Evolutionary conservation across 1,140 invertebrate genomes (phyloP).

Genomic region (Pantala flavescens): DNA sequence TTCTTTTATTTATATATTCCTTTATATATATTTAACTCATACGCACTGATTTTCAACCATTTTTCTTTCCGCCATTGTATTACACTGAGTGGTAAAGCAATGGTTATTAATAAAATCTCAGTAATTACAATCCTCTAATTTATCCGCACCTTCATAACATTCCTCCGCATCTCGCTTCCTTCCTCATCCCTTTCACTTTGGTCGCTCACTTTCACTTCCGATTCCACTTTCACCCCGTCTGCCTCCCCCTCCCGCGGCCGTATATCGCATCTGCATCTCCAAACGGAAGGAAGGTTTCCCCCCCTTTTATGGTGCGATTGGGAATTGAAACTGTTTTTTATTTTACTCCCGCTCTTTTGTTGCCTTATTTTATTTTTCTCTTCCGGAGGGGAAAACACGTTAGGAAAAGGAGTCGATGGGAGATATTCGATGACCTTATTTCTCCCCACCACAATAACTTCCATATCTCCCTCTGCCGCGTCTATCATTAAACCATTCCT

Average conservation of each 20-base stretch:
- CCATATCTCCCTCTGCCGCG: neutral
- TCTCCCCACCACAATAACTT: neutral
- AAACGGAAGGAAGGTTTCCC: neutral
- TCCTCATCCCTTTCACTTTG: too few species aligned
- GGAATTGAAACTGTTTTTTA: constrained; percentile 10
- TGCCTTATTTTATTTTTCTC: constrained; percentile 3
- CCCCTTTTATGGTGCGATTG: neutral
- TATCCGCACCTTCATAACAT: too few species aligned
- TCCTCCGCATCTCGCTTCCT: too few species aligned
- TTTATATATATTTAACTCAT: too few species aligned
- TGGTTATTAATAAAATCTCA: too few species aligned
- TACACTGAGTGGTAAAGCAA: too few species aligned
- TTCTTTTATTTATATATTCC: too few species aligned
- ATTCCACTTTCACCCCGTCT: neutral
- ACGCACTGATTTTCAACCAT: too few species aligned
- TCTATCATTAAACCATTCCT: too few species aligned
- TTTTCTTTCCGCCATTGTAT: too few species aligned
- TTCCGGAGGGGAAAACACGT: neutral
- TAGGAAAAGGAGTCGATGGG: neutral
- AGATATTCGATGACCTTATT: constrained; percentile 7
- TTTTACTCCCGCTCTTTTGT: constrained; percentile 3
- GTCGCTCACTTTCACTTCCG: neutral
- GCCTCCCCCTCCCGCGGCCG: neutral
- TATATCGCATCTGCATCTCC: constrained; percentile 8
- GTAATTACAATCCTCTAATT: too few species aligned